Evolutionary conservation across 2,888 invertebrate genomes (phyloP).

Genomic region (Yponomeuta cagnagella): DNA sequence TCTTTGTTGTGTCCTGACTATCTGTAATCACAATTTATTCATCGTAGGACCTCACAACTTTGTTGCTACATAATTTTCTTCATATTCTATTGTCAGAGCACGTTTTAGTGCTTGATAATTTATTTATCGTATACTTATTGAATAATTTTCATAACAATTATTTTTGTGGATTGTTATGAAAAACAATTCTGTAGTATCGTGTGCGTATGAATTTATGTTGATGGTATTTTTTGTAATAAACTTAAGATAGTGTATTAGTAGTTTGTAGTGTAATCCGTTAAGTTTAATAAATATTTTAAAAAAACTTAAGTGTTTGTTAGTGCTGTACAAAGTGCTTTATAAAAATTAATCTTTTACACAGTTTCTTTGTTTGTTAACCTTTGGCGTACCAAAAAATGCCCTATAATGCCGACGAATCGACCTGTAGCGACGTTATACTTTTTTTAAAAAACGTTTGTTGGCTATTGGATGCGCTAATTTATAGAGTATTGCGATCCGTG

Average conservation of each 20-base stretch:
- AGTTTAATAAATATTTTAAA: slow-evolving; percentile 60
- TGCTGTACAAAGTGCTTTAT: neutral
- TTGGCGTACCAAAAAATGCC: no score
- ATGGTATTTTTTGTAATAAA: slow-evolving; percentile 45
- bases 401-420: no score
- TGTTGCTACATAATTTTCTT: slow-evolving; percentile 19
- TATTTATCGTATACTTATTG: neutral
- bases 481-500: no score
- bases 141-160: slow-evolving; percentile 18
- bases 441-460: no score
- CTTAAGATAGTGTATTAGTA: slow-evolving; percentile 51
- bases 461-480: no score
- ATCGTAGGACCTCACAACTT: slow-evolving; percentile 8
- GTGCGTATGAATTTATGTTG: slow-evolving; percentile 39
- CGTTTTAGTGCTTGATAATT: slow-evolving; percentile 33
- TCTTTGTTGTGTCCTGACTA: neutral
- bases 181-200: slow-evolving; percentile 18
- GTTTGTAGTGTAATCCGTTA: slow-evolving; percentile 49
- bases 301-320: slow-evolving; percentile 18
- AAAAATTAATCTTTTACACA: no score
- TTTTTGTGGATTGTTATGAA: slow-evolving; percentile 16
- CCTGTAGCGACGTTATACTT: no score
- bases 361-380: no score
- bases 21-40: neutral
- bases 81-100: slow-evolving; percentile 22